Evolutionary conservation across 2,113 vertebrate species (phyloP).

Genomic region (Cololabis saira): DNA sequence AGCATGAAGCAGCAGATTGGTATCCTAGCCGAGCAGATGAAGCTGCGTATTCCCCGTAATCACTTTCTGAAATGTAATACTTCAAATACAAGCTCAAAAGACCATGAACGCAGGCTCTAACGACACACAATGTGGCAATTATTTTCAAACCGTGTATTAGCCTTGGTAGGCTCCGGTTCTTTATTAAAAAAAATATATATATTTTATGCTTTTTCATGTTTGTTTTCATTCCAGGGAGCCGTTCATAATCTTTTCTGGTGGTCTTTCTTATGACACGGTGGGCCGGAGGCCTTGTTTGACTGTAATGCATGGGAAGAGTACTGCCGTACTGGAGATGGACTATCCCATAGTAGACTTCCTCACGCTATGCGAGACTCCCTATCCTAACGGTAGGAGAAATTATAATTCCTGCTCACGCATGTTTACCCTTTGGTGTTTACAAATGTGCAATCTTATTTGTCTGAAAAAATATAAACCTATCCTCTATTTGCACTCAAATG

Average conservation of each 20-base stretch:
- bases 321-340: slow-evolving; percentile 99
- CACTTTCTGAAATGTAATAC: too few relatives aligned
- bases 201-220: not conserved
- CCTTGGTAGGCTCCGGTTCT: too few relatives aligned
- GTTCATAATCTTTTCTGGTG: slow-evolving; percentile 98
- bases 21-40: too few relatives aligned
- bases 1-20: too few relatives aligned
- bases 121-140: too few relatives aligned
- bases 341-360: slow-evolving; percentile 99
- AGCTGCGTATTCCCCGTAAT: too few relatives aligned
- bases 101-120: too few relatives aligned
- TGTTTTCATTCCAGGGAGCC: slow-evolving; percentile 86
- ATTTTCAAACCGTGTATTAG: too few relatives aligned
- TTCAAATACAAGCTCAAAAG: too few relatives aligned
- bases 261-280: slow-evolving; percentile 96
- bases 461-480: not conserved
- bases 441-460: not conserved
- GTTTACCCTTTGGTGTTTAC: not conserved
- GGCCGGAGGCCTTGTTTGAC: slow-evolving; percentile 97
- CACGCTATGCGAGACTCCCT: slow-evolving; percentile 98
- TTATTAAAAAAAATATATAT: too few relatives aligned
- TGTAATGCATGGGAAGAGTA: slow-evolving; percentile 98
- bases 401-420: too few relatives aligned
- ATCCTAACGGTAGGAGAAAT: slow-evolving; percentile 88
- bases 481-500: slow-evolving; percentile 5